Conservation (phyloP, 2,113 vertebrate genomes). For the Albula glossodonta region DNA sequence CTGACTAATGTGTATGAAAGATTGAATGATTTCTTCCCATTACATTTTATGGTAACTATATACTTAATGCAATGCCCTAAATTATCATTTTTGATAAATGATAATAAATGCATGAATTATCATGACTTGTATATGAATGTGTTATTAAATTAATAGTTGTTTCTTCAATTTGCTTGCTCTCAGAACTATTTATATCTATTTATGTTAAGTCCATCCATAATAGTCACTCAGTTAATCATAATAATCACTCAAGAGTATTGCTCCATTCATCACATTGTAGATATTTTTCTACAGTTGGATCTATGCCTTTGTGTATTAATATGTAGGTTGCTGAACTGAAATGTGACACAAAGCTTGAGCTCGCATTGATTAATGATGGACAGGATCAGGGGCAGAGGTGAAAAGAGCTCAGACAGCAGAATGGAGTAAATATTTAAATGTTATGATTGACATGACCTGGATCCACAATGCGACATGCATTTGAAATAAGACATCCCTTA, state of each 20-base stretch:
- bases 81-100: background rate
- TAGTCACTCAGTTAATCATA: background rate
- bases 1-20: no score
- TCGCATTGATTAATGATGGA: background rate
- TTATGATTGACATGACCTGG: background rate
- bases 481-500: background rate
- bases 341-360: background rate
- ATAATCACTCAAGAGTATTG: background rate
- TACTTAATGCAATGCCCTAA: background rate
- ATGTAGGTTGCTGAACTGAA: slow-evolving; percentile 5
- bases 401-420: background rate
- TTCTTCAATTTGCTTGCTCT: background rate
- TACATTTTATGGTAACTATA: no score
- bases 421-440: slow-evolving; percentile 2
- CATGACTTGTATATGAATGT: background rate
- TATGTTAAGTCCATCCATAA: slow-evolving; percentile 8
- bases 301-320: background rate
- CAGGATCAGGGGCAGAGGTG: background rate
- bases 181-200: background rate
- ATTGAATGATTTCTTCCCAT: no score
- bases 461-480: background rate
- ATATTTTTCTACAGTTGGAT: background rate
- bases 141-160: background rate
- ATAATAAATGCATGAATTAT: background rate
- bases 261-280: slow-evolving; percentile 2